Conservation (phyloP, 2,113 vertebrate species). For the Lamprotornis superbus region DNA sequence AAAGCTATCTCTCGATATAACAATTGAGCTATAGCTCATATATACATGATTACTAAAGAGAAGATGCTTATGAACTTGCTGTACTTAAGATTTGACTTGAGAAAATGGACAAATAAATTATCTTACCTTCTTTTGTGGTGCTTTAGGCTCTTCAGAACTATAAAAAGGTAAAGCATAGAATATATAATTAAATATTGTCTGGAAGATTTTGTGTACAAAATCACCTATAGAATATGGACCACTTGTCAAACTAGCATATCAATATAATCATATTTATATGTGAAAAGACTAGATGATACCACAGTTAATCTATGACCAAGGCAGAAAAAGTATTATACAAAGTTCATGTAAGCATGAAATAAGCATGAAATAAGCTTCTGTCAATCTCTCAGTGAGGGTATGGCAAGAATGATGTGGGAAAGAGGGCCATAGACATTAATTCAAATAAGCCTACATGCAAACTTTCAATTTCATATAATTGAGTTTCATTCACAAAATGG, state of each 20-base stretch:
- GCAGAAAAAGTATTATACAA: not conserved
- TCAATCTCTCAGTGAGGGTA: not conserved
- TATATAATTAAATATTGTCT: not conserved
- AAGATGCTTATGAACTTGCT: not conserved
- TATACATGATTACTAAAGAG: not conserved
- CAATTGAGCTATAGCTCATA: not conserved
- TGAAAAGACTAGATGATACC: not conserved
- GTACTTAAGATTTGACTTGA: not conserved
- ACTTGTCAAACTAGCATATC: not conserved
- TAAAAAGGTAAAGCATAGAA: conserved; percentile 49
- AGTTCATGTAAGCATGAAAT: not conserved
- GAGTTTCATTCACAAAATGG: not conserved
- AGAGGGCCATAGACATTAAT: not conserved
- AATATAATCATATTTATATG: not conserved
- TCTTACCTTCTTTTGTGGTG: conserved; percentile 88
- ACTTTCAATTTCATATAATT: not conserved
- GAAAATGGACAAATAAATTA: not conserved
- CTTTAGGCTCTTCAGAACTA: conserved; percentile 88
- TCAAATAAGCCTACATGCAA: not conserved
- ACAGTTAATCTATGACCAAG: not conserved
- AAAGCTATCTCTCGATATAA: not conserved
- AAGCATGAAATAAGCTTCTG: not conserved
- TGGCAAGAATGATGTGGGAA: not conserved
- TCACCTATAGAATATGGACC: not conserved
- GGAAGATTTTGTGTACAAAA: not conserved